Base-by-base conservation (phyloP, 2,113 vertebrate genomes). In the Poeciliopsis occidentalis region DNA sequence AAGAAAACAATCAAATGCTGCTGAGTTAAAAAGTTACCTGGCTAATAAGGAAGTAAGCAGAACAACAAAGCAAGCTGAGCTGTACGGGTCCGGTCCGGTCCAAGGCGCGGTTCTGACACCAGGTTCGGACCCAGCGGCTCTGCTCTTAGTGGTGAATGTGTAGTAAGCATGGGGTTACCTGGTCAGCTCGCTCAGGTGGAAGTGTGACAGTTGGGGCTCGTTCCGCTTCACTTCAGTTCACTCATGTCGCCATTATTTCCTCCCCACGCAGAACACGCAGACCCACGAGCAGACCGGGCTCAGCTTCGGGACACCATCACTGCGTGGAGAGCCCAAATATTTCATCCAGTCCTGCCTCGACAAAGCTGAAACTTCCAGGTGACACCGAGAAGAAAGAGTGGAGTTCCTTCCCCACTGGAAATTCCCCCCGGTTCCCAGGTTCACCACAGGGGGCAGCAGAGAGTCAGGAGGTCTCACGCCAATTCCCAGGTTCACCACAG, bases 391-490 rank as follows among this genome's bases (percentile, higher is more conserved):
- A 89, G 67, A 74, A 92, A 24, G 82, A 83, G 81, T 94, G 81
- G 39, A 84, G 87, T 94, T 94, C 92, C 92, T 93, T 92, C 93
- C 90, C 87, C 77, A 78, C 89, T 93, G 94, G 93, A 95, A 95
- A 93, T 94, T 93, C 94, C 94, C 94, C 80, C 73, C 94, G 93
- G 39, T 41, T 41, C 39, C 39, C 39, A 41, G 39, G 3, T 41
- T 41, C 39, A 41, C 44, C 44, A 47, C 44, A 47, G 13, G 17
- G 44, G 13, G 44, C 17, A 47, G 44, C 44, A 47, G 17, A 47
- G 44, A 47, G 44, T 19, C 44, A 30, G 5, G 85, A 89, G 26
- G 77, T 76, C 37, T 81, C 81, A 89, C 90, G 89, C 73, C 11
- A 41, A 64, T 41, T 41, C 39, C 39, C 39, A 41, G 39, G 3